phyloP scores from a whole-genome alignment of 2,113 vertebrate species.

The Galemys pyrenaicus region DNA sequence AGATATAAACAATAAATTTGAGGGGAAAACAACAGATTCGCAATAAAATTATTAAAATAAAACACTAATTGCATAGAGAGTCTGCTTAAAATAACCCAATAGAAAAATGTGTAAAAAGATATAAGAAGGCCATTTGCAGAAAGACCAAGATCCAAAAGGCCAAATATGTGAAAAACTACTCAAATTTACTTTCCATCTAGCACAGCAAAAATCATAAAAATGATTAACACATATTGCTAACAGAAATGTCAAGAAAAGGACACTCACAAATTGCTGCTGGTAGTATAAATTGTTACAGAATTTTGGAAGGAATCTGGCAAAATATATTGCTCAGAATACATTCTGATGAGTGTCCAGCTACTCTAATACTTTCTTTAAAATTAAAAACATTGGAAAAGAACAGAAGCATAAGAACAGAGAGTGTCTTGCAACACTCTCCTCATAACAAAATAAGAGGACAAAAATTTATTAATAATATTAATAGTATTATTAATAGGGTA shows the following conservation, averaged over 20 bases:
- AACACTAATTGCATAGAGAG: neutral
- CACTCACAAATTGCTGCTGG: neutral
- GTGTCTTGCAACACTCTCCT: neutral
- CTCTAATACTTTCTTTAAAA: slow-evolving; percentile 3
- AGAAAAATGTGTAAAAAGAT: neutral
- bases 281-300: slow-evolving; percentile 16
- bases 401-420: neutral
- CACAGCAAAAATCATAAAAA: slow-evolving; percentile 26
- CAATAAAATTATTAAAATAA: neutral
- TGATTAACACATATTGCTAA: neutral
- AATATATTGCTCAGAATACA: neutral
- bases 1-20: neutral
- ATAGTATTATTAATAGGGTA: neutral
- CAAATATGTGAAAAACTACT: neutral
- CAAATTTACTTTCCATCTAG: neutral
- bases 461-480: neutral
- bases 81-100: neutral
- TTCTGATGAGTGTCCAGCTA: neutral
- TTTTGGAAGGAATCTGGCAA: neutral
- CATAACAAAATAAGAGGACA: neutral
- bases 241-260: slow-evolving; percentile 39
- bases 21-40: neutral
- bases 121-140: neutral
- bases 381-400: slow-evolving; percentile 12
- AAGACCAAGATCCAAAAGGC: neutral